A percentile compares a stretch with the other conserved stretches of the same genome.
Evolutionary conservation across 2,113 vertebrate species (phyloP).

Genomic region (Ciconia maguari): DNA sequence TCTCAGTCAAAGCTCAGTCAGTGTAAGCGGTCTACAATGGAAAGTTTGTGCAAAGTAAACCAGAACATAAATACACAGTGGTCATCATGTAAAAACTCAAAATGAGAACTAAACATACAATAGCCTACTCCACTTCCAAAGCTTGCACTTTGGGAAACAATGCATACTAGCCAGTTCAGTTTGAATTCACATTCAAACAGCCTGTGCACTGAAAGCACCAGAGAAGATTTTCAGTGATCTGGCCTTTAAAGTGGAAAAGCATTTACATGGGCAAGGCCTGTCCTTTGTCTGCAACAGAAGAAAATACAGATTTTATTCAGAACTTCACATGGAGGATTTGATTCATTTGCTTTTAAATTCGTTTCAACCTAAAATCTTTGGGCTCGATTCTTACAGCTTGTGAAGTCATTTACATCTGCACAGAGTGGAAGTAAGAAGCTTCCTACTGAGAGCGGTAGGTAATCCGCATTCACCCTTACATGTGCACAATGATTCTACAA

Average conservation of each 20-base stretch:
- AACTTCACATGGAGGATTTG: not conserved
- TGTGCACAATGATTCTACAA: rapidly evolving
- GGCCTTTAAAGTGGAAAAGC: not conserved
- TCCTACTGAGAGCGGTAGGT: not conserved
- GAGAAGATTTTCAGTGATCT: not conserved
- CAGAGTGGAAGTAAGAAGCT: not conserved
- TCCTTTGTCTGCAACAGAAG: not conserved
- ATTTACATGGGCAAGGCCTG: not conserved
- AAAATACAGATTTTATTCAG: not conserved
- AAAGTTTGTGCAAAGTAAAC: not conserved
- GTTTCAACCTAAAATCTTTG: not conserved
- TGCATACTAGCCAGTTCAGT: not conserved
- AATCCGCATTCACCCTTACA: not conserved
- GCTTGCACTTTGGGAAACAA: not conserved
- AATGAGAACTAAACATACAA: not conserved
- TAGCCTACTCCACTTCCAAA: not conserved
- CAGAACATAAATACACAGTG: not conserved
- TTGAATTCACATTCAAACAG: not conserved
- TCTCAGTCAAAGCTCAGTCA: not conserved
- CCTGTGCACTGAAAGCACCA: not conserved
- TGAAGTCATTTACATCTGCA: not conserved
- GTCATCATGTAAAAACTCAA: not conserved
- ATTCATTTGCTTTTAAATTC: not conserved
- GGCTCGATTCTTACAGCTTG: not conserved
- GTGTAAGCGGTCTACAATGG: not conserved